Conservation (phyloP, 2,797 vertebrate genomes). For the Paramormyrops hopkinsi region DNA sequence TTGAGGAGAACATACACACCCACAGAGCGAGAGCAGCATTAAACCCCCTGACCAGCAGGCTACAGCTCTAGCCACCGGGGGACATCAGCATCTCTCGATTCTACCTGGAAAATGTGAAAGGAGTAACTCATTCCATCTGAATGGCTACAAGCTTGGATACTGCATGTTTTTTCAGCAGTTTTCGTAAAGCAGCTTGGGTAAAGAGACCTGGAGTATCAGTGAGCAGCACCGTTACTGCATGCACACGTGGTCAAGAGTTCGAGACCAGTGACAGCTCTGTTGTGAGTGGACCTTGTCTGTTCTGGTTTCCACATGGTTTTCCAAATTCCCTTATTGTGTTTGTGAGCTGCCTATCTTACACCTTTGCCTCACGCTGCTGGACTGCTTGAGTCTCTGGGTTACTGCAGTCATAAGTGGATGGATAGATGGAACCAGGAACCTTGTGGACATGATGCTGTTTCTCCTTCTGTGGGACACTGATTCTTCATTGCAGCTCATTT, state of each 20-base stretch:
- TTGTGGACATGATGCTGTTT: not conserved
- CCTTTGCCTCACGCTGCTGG: not conserved
- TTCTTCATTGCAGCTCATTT: not conserved
- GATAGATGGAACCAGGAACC: not conserved
- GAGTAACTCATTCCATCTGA: not conserved
- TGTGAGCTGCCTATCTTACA: not conserved
- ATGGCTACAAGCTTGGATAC: not conserved
- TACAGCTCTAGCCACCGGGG: not conserved
- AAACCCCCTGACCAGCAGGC: not conserved
- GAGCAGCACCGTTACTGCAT: not conserved
- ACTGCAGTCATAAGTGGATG: not conserved
- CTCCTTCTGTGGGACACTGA: not conserved
- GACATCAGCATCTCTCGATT: not conserved
- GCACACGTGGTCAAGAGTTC: not conserved
- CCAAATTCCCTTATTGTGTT: not conserved
- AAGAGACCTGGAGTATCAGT: not conserved
- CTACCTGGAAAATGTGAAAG: not conserved
- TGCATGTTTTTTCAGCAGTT: not conserved
- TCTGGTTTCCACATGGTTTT: not conserved
- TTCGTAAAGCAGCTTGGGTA: not conserved
- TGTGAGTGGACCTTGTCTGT: not conserved
- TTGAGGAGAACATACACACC: not conserved
- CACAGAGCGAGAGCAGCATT: not conserved
- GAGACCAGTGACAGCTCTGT: not conserved
- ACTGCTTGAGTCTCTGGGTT: not conserved